A percentile compares a stretch with the other conserved stretches of the same genome.
Evolutionary conservation across 2,888 invertebrate species (phyloP).

Genomic region (Thelaira solivaga): DNA sequence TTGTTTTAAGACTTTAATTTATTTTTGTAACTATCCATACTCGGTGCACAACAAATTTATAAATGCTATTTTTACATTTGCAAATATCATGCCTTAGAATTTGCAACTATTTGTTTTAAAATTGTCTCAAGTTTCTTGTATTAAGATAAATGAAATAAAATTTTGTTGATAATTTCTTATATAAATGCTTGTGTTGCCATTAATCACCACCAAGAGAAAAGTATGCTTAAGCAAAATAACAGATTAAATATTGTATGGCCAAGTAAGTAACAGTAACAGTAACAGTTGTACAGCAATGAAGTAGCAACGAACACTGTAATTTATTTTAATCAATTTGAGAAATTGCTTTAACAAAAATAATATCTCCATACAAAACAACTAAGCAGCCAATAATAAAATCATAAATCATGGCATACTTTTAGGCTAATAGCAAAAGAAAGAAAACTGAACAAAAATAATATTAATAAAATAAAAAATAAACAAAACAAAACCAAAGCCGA

Average conservation of each 20-base stretch:
- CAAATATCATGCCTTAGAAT: too few relatives aligned
- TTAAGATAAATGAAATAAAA: neutral
- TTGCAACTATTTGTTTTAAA: too few relatives aligned
- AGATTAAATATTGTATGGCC: constrained; percentile 29
- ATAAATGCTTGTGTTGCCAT: constrained; percentile 60
- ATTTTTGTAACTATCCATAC: too few relatives aligned
- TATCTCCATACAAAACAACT: constrained; percentile 12
- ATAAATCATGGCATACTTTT: constrained; percentile 73
- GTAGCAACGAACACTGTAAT: constrained; percentile 50
- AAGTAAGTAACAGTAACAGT: too few relatives aligned
- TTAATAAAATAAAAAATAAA: constrained; percentile 49
- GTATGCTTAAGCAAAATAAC: constrained; percentile 39
- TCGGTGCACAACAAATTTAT: too few relatives aligned
- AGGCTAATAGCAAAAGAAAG: constrained; percentile 67
- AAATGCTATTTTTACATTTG: too few relatives aligned
- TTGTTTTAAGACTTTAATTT: too few relatives aligned
- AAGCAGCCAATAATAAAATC: constrained; percentile 64
- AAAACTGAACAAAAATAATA: constrained; percentile 37
- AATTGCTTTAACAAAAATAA: constrained; percentile 67
- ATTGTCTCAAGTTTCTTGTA: neutral
- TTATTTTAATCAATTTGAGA: constrained; percentile 67
- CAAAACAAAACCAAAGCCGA: constrained; percentile 30
- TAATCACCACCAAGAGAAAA: constrained; percentile 66
- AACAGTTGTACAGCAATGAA: constrained; percentile 17
- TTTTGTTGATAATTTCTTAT: neutral